These are phyloP conservation scores for Allenopithecus nigroviridis DNA, from an alignment of 2,797 vertebrate genomes.

Conservation along the genomic window DNA sequence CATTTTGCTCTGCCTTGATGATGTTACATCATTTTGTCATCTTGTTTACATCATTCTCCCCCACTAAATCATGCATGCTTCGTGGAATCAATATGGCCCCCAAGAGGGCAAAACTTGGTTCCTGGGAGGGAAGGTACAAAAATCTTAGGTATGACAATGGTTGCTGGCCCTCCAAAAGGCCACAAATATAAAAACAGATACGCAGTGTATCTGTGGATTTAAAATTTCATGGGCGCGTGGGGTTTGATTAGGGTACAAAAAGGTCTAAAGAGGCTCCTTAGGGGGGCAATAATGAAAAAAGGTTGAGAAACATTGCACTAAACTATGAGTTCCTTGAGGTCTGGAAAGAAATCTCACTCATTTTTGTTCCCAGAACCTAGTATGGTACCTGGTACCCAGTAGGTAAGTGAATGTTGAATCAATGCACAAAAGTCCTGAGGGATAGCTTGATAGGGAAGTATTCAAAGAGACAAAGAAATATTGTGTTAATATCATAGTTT, in stretches of 20 bases:
- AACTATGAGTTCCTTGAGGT: neutral
- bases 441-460: neutral
- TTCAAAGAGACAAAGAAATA: neutral
- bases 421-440: neutral
- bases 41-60: neutral
- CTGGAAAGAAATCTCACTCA: neutral
- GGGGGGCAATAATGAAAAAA: neutral
- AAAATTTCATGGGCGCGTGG: neutral
- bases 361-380: conserved; percentile 1
- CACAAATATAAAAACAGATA: neutral
- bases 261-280: neutral
- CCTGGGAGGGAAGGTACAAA: neutral
- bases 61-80: neutral
- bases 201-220: neutral
- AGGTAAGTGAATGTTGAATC: neutral
- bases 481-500: neutral
- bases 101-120: neutral
- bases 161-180: neutral
- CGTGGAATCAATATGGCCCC: neutral
- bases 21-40: neutral
- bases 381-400: neutral
- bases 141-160: neutral
- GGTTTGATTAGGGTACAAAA: neutral
- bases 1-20: conserved; percentile 9
- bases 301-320: neutral